phyloP scores from a whole-genome alignment of 1,140 invertebrate genomes.

The Drosophila jambulina region DNA sequence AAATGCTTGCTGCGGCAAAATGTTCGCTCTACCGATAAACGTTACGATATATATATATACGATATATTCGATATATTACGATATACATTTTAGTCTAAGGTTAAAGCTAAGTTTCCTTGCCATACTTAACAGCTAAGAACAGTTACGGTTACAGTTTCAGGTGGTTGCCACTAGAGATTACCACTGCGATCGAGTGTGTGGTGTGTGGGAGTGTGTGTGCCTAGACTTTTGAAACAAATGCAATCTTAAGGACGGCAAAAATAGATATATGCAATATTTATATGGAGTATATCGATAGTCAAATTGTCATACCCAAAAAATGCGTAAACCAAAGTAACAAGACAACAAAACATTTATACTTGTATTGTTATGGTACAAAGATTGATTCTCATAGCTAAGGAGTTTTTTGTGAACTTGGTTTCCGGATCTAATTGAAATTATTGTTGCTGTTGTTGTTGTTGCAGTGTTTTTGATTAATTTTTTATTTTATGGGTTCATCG shows the following conservation, averaged over 20 bases:
- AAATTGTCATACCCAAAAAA: conserved; percentile 74
- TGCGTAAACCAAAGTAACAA: conserved; percentile 78
- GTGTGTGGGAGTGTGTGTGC: conserved; percentile 45
- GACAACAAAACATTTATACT: conserved; percentile 75
- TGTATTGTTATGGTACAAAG: conserved; percentile 63
- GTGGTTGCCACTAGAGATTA: conserved; percentile 63
- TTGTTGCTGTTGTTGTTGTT: conserved; percentile 35
- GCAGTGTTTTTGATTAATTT: conserved; percentile 29
- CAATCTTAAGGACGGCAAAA: conserved; percentile 76
- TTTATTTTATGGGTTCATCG: conserved; percentile 20
- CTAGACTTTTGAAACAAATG: conserved; percentile 70
- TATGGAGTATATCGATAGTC: conserved; percentile 56
- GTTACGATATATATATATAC: conserved; percentile 32
- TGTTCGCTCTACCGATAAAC: conserved; percentile 63
- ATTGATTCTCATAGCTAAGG: conserved; percentile 66
- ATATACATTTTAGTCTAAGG: conserved; percentile 58
- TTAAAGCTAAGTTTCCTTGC: conserved; percentile 68
- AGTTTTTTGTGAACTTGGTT: conserved; percentile 37
- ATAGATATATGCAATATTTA: conserved; percentile 71
- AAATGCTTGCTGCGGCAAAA: conserved; percentile 66
- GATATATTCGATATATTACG: conserved; percentile 31
- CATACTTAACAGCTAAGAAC: conserved; percentile 71
- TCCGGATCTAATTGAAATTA: conserved; percentile 34
- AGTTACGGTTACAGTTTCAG: conserved; percentile 67
- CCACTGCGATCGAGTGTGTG: conserved; percentile 38